Evolutionary conservation across 1,140 invertebrate genomes (phyloP).

Genomic region (Polypedilum vanderplanki): DNA sequence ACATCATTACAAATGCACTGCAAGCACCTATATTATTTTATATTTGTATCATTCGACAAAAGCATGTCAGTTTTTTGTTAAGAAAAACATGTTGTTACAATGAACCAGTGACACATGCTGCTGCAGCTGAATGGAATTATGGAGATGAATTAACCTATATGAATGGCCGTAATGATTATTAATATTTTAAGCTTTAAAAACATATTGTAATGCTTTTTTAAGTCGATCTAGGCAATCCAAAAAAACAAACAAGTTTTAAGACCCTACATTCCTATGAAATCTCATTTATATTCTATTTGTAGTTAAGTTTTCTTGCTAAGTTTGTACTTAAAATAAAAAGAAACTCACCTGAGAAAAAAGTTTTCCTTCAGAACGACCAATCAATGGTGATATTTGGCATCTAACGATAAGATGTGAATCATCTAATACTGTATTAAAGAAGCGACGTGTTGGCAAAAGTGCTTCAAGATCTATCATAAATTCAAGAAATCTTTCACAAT

Average conservation of each 20-base stretch:
- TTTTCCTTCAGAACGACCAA: constrained; percentile 74
- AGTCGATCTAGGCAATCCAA: constrained; percentile 4
- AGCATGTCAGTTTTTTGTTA: constrained; percentile 66
- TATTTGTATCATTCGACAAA: constrained; percentile 65
- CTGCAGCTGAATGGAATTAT: constrained; percentile 58
- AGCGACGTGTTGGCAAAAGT: constrained; percentile 86
- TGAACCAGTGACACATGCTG: constrained; percentile 49
- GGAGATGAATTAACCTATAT: constrained; percentile 80
- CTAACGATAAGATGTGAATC: constrained; percentile 89
- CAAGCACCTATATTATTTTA: constrained; percentile 67
- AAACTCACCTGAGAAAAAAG: constrained; percentile 79
- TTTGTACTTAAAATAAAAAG: constrained; percentile 31
- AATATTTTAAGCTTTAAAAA: neutral
- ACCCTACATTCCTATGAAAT: constrained; percentile 1
- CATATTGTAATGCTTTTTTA: too few species aligned
- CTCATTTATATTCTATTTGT: too few species aligned
- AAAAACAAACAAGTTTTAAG: neutral
- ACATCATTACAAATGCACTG: constrained; percentile 65
- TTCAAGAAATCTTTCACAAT: constrained; percentile 94
- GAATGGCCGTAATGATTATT: constrained; percentile 59
- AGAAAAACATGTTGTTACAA: constrained; percentile 69
- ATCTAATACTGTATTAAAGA: constrained; percentile 94
- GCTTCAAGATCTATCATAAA: constrained; percentile 95
- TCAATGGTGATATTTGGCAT: constrained; percentile 73
- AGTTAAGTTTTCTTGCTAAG: neutral